These are phyloP conservation scores for Stenolophus ochropezus DNA, from an alignment of 2,888 invertebrate species.

Conservation along the genomic window DNA sequence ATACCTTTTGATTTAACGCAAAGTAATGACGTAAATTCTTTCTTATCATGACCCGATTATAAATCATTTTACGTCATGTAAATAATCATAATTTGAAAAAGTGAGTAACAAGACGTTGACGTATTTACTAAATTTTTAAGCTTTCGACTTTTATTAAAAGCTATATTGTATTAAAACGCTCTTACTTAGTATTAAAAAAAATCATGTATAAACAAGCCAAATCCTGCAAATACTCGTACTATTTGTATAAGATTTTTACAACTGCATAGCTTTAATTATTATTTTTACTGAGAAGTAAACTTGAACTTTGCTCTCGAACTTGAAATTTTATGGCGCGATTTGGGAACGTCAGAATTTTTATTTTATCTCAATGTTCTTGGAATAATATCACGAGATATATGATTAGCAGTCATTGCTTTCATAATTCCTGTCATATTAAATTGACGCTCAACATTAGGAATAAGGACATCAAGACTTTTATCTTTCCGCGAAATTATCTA, in stretches of 20 bases:
- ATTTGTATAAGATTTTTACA: background rate
- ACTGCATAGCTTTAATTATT: background rate
- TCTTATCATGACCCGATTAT: no score
- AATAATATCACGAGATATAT: background rate
- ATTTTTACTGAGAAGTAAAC: background rate
- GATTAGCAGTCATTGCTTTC: background rate
- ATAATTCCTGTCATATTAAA: background rate
- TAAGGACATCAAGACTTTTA: background rate
- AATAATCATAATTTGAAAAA: no score
- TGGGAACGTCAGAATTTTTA: background rate
- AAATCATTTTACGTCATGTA: no score
- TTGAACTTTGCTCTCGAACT: background rate
- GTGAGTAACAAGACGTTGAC: no score
- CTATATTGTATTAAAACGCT: background rate
- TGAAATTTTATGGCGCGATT: background rate
- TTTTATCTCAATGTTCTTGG: background rate
- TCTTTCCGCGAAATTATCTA: background rate
- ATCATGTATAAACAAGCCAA: background rate
- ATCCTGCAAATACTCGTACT: background rate
- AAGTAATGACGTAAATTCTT: no score
- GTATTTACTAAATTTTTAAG: background rate
- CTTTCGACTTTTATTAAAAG: background rate
- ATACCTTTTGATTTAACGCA: no score
- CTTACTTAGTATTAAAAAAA: background rate
- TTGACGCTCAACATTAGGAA: background rate